Percentiles rank a stretch among this genome's conserved stretches.
phyloP scores from a whole-genome alignment of 2,113 vertebrate species.

The Aramus guarauna region DNA sequence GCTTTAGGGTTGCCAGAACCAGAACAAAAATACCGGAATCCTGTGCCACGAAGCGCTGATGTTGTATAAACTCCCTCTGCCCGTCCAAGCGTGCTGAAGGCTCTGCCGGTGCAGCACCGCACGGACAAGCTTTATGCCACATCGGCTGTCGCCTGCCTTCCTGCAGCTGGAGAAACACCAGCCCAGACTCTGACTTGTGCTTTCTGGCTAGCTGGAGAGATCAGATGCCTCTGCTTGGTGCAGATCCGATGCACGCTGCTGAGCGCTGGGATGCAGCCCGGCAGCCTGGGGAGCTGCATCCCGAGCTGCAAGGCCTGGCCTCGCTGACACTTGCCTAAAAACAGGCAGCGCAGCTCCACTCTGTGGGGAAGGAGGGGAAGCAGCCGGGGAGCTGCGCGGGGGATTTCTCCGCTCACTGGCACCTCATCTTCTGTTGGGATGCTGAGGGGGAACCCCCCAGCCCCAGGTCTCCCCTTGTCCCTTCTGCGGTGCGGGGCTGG shows the following conservation, averaged over 20 bases:
- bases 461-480: not conserved
- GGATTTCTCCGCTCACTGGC: accelerated
- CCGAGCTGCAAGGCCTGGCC: not conserved
- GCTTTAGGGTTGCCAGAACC: not conserved
- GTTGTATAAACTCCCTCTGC: not conserved
- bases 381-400: not conserved
- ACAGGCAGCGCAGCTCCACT: slow-evolving; percentile 20
- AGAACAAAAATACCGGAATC: not conserved
- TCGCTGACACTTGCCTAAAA: not conserved
- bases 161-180: not conserved
- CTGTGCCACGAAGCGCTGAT: not conserved
- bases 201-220: not conserved
- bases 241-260: not conserved
- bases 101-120: not conserved
- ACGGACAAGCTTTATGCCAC: not conserved
- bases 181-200: not conserved
- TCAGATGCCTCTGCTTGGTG: not conserved
- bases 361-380: slow-evolving; percentile 20
- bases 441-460: not conserved
- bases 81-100: not conserved
- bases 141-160: not conserved
- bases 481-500: not conserved
- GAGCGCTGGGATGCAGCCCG: not conserved
- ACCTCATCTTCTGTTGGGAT: not conserved
- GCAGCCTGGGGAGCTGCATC: not conserved